A percentile compares a stretch with the other conserved stretches of the same genome.
Conservation (phyloP, 2,888 invertebrate genomes). For the Rotaria macrura region DNA sequence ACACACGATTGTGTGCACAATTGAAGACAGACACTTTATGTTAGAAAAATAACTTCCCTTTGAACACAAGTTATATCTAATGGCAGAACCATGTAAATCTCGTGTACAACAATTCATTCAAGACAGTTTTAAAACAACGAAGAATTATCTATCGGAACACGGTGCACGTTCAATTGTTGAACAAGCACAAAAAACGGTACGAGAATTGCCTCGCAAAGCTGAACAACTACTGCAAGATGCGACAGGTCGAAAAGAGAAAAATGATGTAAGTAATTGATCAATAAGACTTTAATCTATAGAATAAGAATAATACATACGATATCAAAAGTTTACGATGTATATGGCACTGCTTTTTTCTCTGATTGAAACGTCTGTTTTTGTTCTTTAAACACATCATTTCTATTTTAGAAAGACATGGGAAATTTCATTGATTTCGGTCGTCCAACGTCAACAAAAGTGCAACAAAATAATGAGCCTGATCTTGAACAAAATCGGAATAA, state of each 20-base stretch:
- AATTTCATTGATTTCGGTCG: background rate
- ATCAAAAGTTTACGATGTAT: too few species aligned
- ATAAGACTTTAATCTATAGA: too few species aligned
- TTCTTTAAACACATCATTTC: too few species aligned
- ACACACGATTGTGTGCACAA: too few species aligned
- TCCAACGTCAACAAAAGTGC: background rate
- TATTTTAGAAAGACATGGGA: background rate
- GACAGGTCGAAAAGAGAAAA: background rate
- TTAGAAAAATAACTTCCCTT: background rate
- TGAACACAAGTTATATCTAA: background rate
- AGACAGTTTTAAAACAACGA: background rate
- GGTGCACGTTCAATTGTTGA: background rate
- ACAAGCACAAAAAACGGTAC: background rate
- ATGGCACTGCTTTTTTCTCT: too few species aligned
- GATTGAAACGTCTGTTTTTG: too few species aligned
- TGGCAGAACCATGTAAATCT: background rate
- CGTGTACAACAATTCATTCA: background rate
- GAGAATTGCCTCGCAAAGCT: background rate
- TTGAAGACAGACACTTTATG: too few species aligned
- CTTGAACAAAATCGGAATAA: too few species aligned
- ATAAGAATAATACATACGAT: too few species aligned
- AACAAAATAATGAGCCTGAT: background rate
- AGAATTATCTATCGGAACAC: background rate
- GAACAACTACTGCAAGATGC: background rate
- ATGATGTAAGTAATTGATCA: background rate